Conservation (phyloP, 2,797 vertebrate genomes). For the Synanceia verrucosa region DNA sequence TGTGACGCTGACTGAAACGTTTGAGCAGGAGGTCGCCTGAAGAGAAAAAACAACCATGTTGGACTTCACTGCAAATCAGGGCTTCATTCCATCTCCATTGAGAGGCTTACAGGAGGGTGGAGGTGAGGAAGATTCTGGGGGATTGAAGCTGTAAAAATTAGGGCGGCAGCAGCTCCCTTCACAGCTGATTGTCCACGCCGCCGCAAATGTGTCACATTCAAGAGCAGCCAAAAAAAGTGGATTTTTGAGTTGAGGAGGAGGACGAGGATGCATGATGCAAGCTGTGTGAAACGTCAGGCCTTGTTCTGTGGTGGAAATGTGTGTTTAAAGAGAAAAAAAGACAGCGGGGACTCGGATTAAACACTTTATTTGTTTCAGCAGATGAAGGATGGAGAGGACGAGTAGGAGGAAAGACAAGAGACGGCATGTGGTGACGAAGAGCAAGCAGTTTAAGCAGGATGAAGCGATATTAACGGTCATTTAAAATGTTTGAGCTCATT, state of each 20-base stretch:
- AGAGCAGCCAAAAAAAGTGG: background rate
- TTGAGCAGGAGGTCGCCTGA: background rate
- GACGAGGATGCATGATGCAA: constrained; percentile 33
- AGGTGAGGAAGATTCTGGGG: background rate
- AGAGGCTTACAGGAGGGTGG: constrained; percentile 2
- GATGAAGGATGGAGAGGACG: background rate
- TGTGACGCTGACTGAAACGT: background rate
- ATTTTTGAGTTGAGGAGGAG: background rate
- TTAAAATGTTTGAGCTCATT: too few relatives aligned
- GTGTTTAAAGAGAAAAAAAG: background rate
- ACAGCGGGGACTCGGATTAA: background rate
- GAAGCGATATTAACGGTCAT: too few relatives aligned
- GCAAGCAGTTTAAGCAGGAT: too few relatives aligned
- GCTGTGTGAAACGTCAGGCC: constrained; percentile 19
- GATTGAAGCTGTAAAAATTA: background rate
- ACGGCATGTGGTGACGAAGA: too few relatives aligned
- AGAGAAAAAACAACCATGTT: background rate
- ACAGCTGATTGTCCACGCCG: background rate
- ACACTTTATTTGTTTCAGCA: background rate
- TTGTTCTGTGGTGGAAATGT: constrained; percentile 2
- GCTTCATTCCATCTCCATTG: constrained; percentile 21
- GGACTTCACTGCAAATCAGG: constrained; percentile 1
- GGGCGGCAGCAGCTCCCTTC: background rate
- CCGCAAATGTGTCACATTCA: background rate
- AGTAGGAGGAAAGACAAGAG: constrained; percentile 4